These are phyloP conservation scores for Heteromyza rotundicornis DNA, from an alignment of 2,888 invertebrate genomes.

Conservation along the genomic window DNA sequence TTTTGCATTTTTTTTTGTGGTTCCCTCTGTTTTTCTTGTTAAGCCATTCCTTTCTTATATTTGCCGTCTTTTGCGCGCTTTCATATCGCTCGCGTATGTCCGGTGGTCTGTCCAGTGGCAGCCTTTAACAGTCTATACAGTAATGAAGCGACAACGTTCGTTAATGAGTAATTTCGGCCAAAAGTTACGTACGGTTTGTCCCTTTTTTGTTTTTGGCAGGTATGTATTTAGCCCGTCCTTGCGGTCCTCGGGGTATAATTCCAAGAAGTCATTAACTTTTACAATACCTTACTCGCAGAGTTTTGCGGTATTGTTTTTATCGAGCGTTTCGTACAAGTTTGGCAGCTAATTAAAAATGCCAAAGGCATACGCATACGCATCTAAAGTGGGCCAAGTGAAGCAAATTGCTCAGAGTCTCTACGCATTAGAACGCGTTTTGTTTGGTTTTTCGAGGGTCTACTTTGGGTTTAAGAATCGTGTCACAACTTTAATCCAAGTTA, in stretches of 20 bases:
- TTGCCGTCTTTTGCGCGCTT: neutral
- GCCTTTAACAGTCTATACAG: neutral
- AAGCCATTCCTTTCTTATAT: no score
- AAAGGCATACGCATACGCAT: no score
- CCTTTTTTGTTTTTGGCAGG: neutral
- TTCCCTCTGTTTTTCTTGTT: no score
- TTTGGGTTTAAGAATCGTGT: no score
- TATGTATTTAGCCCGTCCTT: neutral
- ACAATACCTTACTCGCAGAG: neutral
- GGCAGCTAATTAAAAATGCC: no score
- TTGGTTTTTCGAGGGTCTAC: no score
- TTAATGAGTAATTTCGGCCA: conserved; percentile 10
- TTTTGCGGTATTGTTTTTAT: no score
- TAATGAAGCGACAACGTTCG: conserved; percentile 13
- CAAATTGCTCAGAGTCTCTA: no score
- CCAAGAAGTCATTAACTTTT: conserved; percentile 13
- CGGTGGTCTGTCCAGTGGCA: neutral
- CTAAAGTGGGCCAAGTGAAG: no score
- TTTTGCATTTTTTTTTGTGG: neutral
- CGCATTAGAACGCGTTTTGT: no score
- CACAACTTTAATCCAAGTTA: no score
- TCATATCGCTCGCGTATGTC: neutral
- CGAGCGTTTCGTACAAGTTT: no score
- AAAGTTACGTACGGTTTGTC: neutral
- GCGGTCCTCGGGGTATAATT: neutral